A percentile compares a stretch with the other conserved stretches of the same genome.
phyloP scores from a whole-genome alignment of 2,113 vertebrate species.

The Eleginops maclovinus region DNA sequence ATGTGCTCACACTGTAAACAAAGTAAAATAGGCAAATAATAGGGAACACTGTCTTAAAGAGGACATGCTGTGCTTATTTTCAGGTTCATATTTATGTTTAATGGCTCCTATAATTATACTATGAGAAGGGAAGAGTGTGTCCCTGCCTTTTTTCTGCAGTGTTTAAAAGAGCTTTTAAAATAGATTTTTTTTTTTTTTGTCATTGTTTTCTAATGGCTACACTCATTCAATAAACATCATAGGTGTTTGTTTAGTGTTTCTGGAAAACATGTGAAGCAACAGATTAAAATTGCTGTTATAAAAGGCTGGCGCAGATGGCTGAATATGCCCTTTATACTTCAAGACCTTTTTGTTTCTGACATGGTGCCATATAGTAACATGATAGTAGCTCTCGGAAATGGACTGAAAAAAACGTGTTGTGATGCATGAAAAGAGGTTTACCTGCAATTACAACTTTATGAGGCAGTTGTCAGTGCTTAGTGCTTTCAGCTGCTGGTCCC shows the following conservation, averaged over 20 bases:
- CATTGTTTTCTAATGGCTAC: constrained; percentile 5
- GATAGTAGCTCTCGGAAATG: not conserved
- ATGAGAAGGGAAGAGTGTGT: not conserved
- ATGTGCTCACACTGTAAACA: not conserved
- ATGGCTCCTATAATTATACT: not conserved
- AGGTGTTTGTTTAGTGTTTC: not conserved
- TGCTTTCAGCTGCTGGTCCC: constrained; percentile 29
- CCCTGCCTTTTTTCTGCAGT: not conserved
- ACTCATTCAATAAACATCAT: not conserved
- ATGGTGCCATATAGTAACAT: not conserved
- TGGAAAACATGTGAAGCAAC: constrained; percentile 2
- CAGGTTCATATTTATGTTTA: too few species aligned
- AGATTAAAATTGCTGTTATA: not conserved
- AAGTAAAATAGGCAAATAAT: not conserved
- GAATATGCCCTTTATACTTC: not conserved
- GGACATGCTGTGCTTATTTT: too few species aligned
- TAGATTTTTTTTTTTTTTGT: too few species aligned
- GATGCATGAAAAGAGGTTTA: constrained; percentile 19
- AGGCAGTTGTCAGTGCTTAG: constrained; percentile 23
- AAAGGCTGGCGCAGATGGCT: not conserved
- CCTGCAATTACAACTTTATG: constrained; percentile 16
- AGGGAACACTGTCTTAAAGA: not conserved
- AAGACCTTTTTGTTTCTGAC: not conserved
- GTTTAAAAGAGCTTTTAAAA: not conserved
- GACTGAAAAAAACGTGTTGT: not conserved